Conservation (phyloP, 2,113 vertebrate genomes). For the Charina bottae region DNA sequence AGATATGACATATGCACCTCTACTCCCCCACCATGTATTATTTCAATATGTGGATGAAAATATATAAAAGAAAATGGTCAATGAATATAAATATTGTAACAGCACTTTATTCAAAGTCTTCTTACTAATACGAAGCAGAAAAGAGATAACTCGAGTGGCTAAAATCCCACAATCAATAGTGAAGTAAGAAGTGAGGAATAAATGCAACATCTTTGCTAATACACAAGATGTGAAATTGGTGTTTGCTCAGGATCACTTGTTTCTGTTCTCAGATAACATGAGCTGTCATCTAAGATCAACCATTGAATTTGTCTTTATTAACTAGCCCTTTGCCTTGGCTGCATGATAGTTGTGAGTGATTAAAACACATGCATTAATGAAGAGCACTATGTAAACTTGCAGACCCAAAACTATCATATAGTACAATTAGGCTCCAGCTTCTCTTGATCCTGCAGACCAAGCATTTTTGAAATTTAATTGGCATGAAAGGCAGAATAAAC, state of each 20-base stretch:
- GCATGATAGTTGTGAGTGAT: constrained; percentile 38
- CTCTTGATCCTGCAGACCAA: constrained; percentile 58
- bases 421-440: constrained; percentile 51
- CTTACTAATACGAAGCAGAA: constrained; percentile 32
- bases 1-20: background rate
- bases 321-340: constrained; percentile 15
- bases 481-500: constrained; percentile 67
- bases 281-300: constrained; percentile 34
- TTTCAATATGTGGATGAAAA: background rate
- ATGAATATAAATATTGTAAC: background rate
- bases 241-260: background rate
- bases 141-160: background rate
- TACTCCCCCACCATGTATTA: no score
- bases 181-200: background rate
- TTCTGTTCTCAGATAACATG: background rate
- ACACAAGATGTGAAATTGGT: constrained; percentile 4
- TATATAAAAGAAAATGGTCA: background rate
- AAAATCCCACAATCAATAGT: constrained; percentile 23
- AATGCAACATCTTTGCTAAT: background rate
- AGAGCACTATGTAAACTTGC: background rate
- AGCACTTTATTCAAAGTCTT: background rate
- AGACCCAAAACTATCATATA: constrained; percentile 53
- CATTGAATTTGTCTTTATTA: background rate
- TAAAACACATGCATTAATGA: constrained; percentile 9
- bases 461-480: constrained; percentile 69